A percentile compares a stretch with the other conserved stretches of the same genome.
phyloP scores from a whole-genome alignment of 2,113 vertebrate genomes.

The Podiceps cristatus region DNA sequence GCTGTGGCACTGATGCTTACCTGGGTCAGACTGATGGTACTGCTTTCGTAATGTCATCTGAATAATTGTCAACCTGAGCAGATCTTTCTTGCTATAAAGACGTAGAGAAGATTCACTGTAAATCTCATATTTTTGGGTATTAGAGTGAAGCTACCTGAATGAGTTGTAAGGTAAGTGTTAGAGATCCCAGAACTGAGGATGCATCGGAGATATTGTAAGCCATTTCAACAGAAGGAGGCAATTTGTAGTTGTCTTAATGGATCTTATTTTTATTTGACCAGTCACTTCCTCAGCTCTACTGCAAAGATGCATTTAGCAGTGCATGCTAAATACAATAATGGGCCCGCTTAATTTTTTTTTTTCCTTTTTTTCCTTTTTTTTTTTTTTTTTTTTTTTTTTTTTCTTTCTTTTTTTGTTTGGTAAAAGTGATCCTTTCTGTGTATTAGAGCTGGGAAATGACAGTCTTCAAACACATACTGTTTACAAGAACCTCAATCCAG shows the following conservation, averaged over 20 bases:
- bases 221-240: rapidly evolving
- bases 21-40: background rate
- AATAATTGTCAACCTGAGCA: background rate
- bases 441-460: constrained; percentile 91
- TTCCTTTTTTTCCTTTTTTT: no score
- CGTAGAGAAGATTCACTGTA: background rate
- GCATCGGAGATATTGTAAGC: rapidly evolving
- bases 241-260: background rate
- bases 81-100: background rate
- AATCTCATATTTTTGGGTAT: background rate
- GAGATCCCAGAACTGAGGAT: background rate
- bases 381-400: no score
- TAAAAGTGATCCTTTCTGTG: constrained; percentile 93
- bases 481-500: constrained; percentile 92
- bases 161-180: background rate
- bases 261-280: background rate
- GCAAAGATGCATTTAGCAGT: background rate
- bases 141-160: background rate
- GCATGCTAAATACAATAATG: background rate
- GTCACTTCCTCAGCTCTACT: background rate
- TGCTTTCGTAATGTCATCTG: background rate
- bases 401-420: constrained; percentile 49
- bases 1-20: background rate
- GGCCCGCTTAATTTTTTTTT: background rate
- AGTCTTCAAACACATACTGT: constrained; percentile 92